Evolutionary conservation across 1,140 invertebrate species (phyloP), one percentile per base, ranked within the genome.

Genomic region (Oscheius sp.): DNA sequence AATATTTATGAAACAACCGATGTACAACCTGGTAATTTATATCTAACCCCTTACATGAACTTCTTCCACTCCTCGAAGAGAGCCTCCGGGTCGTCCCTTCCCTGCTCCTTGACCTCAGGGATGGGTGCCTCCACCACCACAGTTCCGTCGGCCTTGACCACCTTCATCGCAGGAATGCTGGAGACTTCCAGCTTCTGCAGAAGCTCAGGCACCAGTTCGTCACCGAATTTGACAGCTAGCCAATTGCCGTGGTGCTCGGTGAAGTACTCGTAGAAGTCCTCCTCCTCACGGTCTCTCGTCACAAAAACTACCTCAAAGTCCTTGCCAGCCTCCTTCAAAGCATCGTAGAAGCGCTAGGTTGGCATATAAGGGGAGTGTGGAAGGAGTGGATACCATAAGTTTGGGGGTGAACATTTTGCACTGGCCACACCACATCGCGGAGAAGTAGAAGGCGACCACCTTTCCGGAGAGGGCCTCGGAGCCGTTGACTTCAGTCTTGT

Each of bases 401-500:
- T 84, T 79, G 2, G 88, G 88, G n/a, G 87, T 88, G 75, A 88
- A 88, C 49, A n/a, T n/a, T n/a, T n/a, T n/a, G n/a, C n/a, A n/a
- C n/a, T 78, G 79, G 71, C 82, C 78, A 74, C 87, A 88, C n/a
- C n/a, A n/a, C n/a, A n/a, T n/a, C n/a, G n/a, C n/a, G n/a, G n/a
- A n/a, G n/a, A n/a, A n/a, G n/a, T n/a, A 0, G 87, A 87, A 0
- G 87, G 87, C 76, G 87, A 88, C 87, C 87, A 88, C 65, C 87
- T 86, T n/a, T 87, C 87, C 10, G 87, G n/a, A n/a, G n/a, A n/a
- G n/a, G n/a, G n/a, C n/a, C n/a, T n/a, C n/a, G n/a, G n/a, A n/a
- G n/a, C n/a, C n/a, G n/a, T n/a, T n/a, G n/a, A n/a, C n/a, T n/a
- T n/a, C n/a, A n/a, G n/a, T n/a, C n/a, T n/a, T n/a, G n/a, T n/a